A percentile compares a stretch with the other conserved stretches of the same genome.
phyloP scores from a whole-genome alignment of 2,113 vertebrate species.

The Panurus biarmicus region DNA sequence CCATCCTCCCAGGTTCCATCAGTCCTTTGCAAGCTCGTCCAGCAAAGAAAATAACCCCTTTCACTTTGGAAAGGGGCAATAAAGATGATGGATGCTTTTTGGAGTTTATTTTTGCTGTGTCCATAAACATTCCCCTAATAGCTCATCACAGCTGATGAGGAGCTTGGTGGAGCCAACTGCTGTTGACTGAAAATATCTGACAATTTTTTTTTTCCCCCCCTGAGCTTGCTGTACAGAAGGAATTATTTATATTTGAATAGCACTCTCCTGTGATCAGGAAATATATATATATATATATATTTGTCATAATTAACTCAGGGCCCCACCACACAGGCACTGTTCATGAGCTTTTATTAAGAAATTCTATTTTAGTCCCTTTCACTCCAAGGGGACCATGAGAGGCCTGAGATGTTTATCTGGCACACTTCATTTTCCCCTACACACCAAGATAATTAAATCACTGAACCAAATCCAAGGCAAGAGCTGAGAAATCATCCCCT shows the following conservation, averaged over 20 bases:
- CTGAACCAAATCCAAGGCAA: background rate
- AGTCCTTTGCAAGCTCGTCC: background rate
- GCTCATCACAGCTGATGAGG: conserved; percentile 26
- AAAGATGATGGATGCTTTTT: conserved; percentile 17
- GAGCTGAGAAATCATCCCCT: background rate
- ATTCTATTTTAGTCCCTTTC: background rate
- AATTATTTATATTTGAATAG: background rate
- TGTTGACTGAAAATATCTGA: conserved; percentile 17
- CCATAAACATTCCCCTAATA: conserved; percentile 33
- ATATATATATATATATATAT: background rate
- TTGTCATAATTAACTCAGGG: background rate
- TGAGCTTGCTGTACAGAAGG: background rate
- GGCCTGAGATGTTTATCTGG: background rate
- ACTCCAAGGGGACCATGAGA: background rate
- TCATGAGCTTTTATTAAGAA: conserved; percentile 19
- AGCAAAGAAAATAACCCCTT: background rate
- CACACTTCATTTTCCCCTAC: background rate
- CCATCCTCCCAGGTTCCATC: background rate
- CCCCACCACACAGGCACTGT: fast-evolving
- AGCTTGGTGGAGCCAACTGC: conserved; percentile 30
- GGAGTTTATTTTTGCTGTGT: background rate
- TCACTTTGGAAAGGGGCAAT: background rate
- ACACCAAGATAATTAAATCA: background rate
- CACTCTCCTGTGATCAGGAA: background rate
- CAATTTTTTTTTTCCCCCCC: background rate